Conservation (phyloP, 2,797 vertebrate genomes). For the Hipposideros larvatus region DNA sequence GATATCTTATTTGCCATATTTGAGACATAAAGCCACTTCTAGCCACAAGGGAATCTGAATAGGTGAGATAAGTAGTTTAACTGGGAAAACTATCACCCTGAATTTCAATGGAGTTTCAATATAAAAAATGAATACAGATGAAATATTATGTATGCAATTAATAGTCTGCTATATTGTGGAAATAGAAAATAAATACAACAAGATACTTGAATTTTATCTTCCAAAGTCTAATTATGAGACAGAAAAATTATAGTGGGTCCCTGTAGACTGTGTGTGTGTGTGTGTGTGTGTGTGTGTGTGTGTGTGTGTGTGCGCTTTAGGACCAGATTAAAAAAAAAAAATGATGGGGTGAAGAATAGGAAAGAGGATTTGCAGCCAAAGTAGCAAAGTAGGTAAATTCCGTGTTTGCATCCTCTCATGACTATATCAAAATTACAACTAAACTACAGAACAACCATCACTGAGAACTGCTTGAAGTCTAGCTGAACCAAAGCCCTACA, state of each 20-base stretch:
- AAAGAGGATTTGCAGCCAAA: background rate
- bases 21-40: background rate
- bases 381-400: too few species aligned
- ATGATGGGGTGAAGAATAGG: background rate
- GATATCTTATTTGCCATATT: background rate
- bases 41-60: background rate
- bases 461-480: too few species aligned
- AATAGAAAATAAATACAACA: background rate
- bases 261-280: background rate
- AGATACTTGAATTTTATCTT: slow-evolving; percentile 4
- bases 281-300: background rate
- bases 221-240: background rate
- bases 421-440: too few species aligned
- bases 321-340: background rate
- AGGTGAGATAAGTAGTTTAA: background rate
- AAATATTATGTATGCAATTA: background rate
- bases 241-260: background rate
- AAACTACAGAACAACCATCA: too few species aligned
- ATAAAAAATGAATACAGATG: background rate
- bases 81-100: background rate
- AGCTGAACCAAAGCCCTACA: too few species aligned
- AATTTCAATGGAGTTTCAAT: background rate
- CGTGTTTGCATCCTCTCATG: too few species aligned
- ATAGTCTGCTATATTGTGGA: background rate
- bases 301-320: background rate